These are phyloP conservation scores for Alloscopus bannaensis DNA, from an alignment of 2,888 invertebrate genomes.

Conservation along the genomic window DNA sequence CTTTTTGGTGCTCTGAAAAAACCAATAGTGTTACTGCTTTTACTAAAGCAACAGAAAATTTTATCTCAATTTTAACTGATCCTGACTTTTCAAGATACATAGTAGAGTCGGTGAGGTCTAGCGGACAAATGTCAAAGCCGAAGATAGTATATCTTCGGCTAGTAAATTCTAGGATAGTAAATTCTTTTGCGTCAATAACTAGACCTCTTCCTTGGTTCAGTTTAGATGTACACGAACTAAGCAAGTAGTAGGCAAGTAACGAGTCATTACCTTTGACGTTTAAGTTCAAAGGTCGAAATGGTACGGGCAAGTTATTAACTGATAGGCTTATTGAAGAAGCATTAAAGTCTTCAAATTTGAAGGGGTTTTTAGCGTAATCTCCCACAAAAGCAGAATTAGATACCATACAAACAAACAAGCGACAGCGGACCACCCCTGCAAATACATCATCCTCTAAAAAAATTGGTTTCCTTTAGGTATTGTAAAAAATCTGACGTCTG, in stretches of 20 bases:
- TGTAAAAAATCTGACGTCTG: conserved; percentile 68
- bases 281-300: conserved; percentile 61
- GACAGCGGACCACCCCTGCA: conserved; percentile 73
- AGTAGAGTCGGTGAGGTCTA: conserved; percentile 27
- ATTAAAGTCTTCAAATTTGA: conserved; percentile 70
- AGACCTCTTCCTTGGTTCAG: conserved; percentile 27
- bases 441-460: conserved; percentile 74
- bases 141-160: conserved; percentile 40
- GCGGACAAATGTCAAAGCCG: conserved; percentile 51
- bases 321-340: conserved; percentile 61
- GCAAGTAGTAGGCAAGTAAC: conserved; percentile 40
- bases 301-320: conserved; percentile 71
- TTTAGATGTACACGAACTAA: conserved; percentile 26
- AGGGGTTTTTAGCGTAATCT: conserved; percentile 68
- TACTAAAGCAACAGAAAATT: conserved; percentile 34
- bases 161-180: too few relatives aligned
- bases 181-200: conserved; percentile 14
- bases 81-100: conserved; percentile 52
- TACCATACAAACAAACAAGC: conserved; percentile 74
- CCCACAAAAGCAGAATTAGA: conserved; percentile 69
- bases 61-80: conserved; percentile 50
- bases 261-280: conserved; percentile 40
- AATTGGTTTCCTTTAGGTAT: conserved; percentile 69
- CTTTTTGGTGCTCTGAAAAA: conserved; percentile 54
- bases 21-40: conserved; percentile 59